Conservation (phyloP, 2,113 vertebrate genomes). For the Epinephelus fuscoguttatus region DNA sequence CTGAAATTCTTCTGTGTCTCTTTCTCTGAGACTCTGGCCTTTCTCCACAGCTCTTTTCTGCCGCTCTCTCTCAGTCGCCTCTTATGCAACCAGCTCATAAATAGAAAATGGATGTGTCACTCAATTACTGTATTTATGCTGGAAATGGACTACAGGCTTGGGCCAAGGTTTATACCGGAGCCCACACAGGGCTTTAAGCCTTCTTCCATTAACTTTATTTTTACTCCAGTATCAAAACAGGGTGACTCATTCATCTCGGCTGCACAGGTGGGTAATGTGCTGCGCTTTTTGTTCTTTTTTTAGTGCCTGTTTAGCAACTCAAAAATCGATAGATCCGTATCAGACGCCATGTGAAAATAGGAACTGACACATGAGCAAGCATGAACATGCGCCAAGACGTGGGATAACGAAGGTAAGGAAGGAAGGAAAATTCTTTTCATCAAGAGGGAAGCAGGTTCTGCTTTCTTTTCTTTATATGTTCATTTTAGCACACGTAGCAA, state of each 20-base stretch:
- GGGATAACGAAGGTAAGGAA: slow-evolving; percentile 31
- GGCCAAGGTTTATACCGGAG: slow-evolving; percentile 43
- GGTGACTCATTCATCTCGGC: slow-evolving; percentile 68
- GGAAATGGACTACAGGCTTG: slow-evolving; percentile 55
- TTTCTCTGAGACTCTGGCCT: slow-evolving; percentile 34
- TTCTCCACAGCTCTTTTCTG: slow-evolving; percentile 13
- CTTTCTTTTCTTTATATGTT: slow-evolving; percentile 31
- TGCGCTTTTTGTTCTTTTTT: slow-evolving; percentile 18
- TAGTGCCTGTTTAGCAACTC: slow-evolving; percentile 14
- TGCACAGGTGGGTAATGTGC: slow-evolving; percentile 48
- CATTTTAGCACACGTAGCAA: neutral
- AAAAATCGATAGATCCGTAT: slow-evolving; percentile 27
- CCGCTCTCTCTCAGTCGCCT: neutral
- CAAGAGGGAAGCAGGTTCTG: slow-evolving; percentile 11
- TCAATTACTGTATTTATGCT: slow-evolving; percentile 72
- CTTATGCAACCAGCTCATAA: slow-evolving; percentile 72
- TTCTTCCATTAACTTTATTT: slow-evolving; percentile 68
- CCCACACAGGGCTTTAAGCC: slow-evolving; percentile 60
- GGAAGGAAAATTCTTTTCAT: slow-evolving; percentile 43
- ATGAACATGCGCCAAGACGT: slow-evolving; percentile 4
- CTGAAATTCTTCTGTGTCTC: slow-evolving; percentile 24
- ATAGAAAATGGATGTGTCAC: slow-evolving; percentile 73
- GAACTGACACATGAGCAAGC: neutral
- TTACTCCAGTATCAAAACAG: slow-evolving; percentile 46
- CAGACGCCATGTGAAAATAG: neutral